Conservation (phyloP, 37 sponge, comb jelly and placozoan genomes). For the Cliona cf. orientalis region DNA sequence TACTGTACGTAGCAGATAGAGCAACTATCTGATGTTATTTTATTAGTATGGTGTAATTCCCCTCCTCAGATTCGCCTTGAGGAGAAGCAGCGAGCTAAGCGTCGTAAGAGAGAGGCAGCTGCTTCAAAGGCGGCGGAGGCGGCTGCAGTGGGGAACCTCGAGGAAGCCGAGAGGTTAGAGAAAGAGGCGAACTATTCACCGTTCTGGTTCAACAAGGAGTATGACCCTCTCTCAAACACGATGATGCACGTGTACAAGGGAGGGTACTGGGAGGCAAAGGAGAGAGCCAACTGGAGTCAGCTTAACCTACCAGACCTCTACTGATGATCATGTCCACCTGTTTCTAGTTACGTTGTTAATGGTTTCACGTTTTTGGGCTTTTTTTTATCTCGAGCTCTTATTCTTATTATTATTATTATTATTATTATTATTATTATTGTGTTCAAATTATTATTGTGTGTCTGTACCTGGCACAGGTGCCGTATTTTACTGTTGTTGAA, state of each 20-base stretch:
- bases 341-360: background rate
- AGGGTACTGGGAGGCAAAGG: conserved; percentile 95
- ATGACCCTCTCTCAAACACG: conserved; percentile 71
- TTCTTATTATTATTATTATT: conserved; percentile 23
- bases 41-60: background rate
- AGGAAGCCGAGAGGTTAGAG: conserved; percentile 63
- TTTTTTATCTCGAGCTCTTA: too few relatives aligned
- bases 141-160: conserved; percentile 66
- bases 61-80: conserved; percentile 69
- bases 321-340: background rate
- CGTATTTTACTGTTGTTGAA: too few relatives aligned
- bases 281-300: conserved; percentile 43
- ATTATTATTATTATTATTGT: conserved; percentile 3
- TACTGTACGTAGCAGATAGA: background rate
- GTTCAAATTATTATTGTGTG: background rate
- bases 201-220: conserved; percentile 85
- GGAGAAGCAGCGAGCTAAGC: conserved; percentile 93
- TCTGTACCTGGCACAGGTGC: too few relatives aligned
- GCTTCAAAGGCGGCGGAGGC: conserved; percentile 74
- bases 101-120: conserved; percentile 83
- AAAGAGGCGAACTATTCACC: conserved; percentile 76
- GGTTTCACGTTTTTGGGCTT: background rate
- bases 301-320: conserved; percentile 49
- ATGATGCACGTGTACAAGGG: conserved; percentile 88
- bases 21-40: background rate